Evolutionary conservation across 2,797 vertebrate genomes (phyloP), one percentile per base, ranked within the genome.

Genomic region (Sebastiscus albofasciatus): DNA sequence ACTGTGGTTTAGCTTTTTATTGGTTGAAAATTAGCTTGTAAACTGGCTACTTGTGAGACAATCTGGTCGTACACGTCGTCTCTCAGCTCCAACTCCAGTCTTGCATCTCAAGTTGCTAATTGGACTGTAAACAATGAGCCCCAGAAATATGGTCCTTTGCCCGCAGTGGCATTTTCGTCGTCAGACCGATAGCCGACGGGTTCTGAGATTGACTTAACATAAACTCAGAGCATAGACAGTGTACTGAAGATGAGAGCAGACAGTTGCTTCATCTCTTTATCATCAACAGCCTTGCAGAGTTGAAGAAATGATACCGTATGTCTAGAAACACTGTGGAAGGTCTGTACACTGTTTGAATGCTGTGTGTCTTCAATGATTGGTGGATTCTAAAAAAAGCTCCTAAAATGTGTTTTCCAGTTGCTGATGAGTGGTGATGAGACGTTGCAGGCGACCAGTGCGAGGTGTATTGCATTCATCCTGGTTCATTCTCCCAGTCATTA

Each of bases 401-500:
- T 74, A 11, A 64, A 67, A 42, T 70, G 59, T 93, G 90, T 94
- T 70, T 91, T 83, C 20, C 88, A 99, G 98, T 85, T 99, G 89
- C 92, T 99, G 86, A 91, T 99, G 87, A 97, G 96, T 79, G 95
- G 96, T 79, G 97, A 99, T 86, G 97, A 98, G 90, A 90, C 80
- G 34, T 91, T 99, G 88, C 97, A 98, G 95, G 95, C 96, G 87
- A 96, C 95, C 62, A 97, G 97, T 84, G 92, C 96, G 59, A 97
- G 97, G 80, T 98, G 98, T 80, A 95, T 98, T 85, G 96, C 96
- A 60, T 95, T 95, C 1, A 87, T 98, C 73, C 87, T 99, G 79
- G 94, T 96, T 83, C 97, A 97, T 83, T 97, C 96, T 61, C 96
- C 97, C 55, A 91, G 73, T 67, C 97, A 94, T 93, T 97, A 97